phyloP scores from a whole-genome alignment of 2,113 vertebrate genomes.

The Urocitellus parryii region DNA sequence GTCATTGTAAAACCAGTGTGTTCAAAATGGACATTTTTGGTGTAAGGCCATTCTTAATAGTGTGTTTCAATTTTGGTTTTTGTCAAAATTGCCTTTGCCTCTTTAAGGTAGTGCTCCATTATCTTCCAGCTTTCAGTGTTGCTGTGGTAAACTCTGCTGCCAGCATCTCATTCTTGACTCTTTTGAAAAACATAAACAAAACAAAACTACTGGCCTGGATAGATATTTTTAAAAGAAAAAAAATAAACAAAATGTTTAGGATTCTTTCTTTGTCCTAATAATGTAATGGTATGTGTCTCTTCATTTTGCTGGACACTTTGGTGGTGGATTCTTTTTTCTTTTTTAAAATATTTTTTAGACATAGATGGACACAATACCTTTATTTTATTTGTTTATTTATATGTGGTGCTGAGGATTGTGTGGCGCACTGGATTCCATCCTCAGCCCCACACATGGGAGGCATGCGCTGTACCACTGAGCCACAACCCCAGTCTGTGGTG shows the following conservation, averaged over 20 bases:
- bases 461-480: no score
- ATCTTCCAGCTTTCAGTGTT: background rate
- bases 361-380: no score
- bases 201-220: no score
- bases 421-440: no score
- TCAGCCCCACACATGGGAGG: no score
- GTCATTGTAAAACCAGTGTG: background rate
- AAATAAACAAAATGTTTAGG: background rate
- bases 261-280: background rate
- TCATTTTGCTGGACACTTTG: background rate
- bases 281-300: conserved; percentile 25
- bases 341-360: no score
- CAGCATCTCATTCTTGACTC: conserved; percentile 36
- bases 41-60: background rate
- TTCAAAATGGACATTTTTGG: background rate
- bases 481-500: background rate
- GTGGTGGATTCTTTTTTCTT: background rate
- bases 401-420: no score
- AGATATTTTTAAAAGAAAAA: no score
- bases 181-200: background rate
- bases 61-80: background rate
- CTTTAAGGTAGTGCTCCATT: conserved; percentile 1
- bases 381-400: no score
- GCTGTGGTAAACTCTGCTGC: conserved; percentile 33
- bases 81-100: conserved; percentile 12